Base-by-base conservation (phyloP, 2,888 invertebrate genomes). In the Amaurobius ferox region DNA sequence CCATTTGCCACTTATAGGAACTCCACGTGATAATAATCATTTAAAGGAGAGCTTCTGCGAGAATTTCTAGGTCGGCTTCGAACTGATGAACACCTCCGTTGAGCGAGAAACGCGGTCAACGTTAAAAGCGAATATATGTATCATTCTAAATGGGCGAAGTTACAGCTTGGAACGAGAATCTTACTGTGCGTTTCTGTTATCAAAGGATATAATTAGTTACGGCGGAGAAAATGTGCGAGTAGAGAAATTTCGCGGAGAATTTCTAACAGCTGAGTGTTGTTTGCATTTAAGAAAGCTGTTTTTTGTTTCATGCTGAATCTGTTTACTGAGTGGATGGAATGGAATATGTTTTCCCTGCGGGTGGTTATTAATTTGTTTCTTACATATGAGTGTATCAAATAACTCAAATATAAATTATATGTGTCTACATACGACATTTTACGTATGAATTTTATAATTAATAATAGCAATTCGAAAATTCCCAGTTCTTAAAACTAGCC, bases 61-160 rank as follows among this genome's bases (percentile, higher is more conserved):
- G 44, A 55, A 55, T 55, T 55, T 55, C 23, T 55, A 55, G 55
- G 55, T 55, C 55, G 55, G 55, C 23, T 55, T 23, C 5, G 11
- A 55, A 55, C 55, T 55, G 55, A 55, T 55, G 55, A 55, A 23
- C 23, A 55, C 55, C 23, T 55, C 23, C 16, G 23, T n/a, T 23
- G 55, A 55, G 55, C 1, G 19, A 5, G 23, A 23, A 55, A 23
- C 23, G 44, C 55, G 55, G 55, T 55, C 55, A 55, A 23, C 23
- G 55, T n/a, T n/a, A 55, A 55, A 55, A 55, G 55, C 23, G 55
- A 55, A 23, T 55, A 23, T 55, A 16, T 6, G 2, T 55, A 16
- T 55, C 23, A 23, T 6, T 55, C 55, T n/a, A 55, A 55, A 55
- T 55, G 23, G 55, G 55, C 23, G 23, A 55, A 55, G 23, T 55